Evolutionary conservation across 2,888 invertebrate species (phyloP).

Genomic region (Diachrysia chrysitis): DNA sequence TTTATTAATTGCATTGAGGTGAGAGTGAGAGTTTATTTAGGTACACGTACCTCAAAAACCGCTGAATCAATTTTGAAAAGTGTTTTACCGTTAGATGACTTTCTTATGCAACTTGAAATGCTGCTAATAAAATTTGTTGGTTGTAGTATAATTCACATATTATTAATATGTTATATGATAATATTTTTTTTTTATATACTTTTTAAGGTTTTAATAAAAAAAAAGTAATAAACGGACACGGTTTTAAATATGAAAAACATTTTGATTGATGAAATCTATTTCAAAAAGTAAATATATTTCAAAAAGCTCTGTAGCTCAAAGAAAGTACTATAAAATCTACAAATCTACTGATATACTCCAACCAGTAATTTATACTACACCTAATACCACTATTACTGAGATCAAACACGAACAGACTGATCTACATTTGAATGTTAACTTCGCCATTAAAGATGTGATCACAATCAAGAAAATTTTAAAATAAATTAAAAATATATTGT

Average conservation of each 20-base stretch:
- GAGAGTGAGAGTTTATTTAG: background rate
- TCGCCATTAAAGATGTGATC: background rate
- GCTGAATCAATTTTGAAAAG: background rate
- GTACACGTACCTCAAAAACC: background rate
- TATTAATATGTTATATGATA: too few species aligned
- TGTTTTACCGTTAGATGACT: background rate
- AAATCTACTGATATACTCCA: slow-evolving; percentile 3
- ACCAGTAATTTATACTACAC: slow-evolving; percentile 8
- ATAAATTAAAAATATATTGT: too few species aligned
- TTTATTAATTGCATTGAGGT: too few species aligned
- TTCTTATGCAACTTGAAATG: background rate
- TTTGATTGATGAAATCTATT: too few species aligned
- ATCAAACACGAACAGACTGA: slow-evolving; percentile 15
- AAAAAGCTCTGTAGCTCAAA: background rate
- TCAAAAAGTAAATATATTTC: too few species aligned
- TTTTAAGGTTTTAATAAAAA: too few species aligned
- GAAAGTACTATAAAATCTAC: background rate
- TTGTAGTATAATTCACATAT: too few species aligned
- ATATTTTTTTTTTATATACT: too few species aligned
- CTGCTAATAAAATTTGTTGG: background rate
- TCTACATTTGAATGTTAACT: slow-evolving; percentile 14
- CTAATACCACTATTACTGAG: background rate
- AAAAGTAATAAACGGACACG: too few species aligned
- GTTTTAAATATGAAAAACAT: too few species aligned
- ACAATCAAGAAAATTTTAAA: background rate